phyloP scores from a whole-genome alignment of 2,888 invertebrate genomes.

The Hirtodrosophila trivittata region DNA sequence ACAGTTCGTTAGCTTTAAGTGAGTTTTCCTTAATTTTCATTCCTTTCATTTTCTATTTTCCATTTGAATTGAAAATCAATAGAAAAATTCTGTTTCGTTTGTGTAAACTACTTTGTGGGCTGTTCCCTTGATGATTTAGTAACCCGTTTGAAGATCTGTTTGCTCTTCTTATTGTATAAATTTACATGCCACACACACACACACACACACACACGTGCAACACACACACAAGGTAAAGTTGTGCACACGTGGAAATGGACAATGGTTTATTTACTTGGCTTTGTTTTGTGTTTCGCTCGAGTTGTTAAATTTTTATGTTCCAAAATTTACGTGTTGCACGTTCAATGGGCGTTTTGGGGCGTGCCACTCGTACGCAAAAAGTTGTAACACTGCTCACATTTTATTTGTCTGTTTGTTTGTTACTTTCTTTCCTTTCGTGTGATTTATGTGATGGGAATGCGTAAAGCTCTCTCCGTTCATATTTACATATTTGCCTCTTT shows the following conservation, averaged over 20 bases:
- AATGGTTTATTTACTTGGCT: conserved; percentile 48
- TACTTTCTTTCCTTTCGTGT: conserved; percentile 40
- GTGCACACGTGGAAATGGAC: conserved; percentile 2
- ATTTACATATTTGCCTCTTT: conserved; percentile 40
- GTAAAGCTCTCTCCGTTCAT: conserved; percentile 58
- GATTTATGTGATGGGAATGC: conserved; percentile 66
- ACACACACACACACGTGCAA: too few species aligned
- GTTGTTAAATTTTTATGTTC: conserved; percentile 72
- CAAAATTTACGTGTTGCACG: conserved; percentile 67
- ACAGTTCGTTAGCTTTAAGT: too few species aligned
- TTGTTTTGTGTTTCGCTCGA: conserved; percentile 36
- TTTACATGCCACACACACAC: too few species aligned
- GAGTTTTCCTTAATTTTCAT: too few species aligned
- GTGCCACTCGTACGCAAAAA: conserved; percentile 23
- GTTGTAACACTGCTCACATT: conserved; percentile 12
- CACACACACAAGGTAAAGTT: too few species aligned
- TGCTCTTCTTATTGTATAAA: too few species aligned
- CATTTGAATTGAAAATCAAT: too few species aligned
- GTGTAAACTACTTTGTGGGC: too few species aligned
- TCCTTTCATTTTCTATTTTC: too few species aligned
- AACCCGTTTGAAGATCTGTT: too few species aligned
- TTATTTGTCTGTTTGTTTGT: conserved; percentile 8
- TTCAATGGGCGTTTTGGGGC: conserved; percentile 15
- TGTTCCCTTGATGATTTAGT: too few species aligned
- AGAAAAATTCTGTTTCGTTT: too few species aligned